Conservation (phyloP, 2,888 invertebrate genomes). For the Syrphus vitripennis region DNA sequence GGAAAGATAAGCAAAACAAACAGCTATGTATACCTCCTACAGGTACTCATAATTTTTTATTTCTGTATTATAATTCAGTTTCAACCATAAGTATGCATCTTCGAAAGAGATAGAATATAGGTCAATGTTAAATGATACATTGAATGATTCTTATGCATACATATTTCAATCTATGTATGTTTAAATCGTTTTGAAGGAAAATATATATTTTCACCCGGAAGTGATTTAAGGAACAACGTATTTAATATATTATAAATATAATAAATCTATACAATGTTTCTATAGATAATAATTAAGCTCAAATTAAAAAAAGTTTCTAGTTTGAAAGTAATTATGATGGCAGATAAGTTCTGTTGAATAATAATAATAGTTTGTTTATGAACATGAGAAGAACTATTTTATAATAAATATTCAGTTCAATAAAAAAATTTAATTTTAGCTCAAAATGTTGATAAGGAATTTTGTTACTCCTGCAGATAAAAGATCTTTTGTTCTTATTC, state of each 20-base stretch:
- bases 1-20: background rate
- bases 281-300: background rate
- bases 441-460: background rate
- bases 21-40: conserved; percentile 1
- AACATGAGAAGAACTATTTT: conserved; percentile 1
- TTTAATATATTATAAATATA: background rate
- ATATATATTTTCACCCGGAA: conserved; percentile 4
- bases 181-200: conserved; percentile 29
- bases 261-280: background rate
- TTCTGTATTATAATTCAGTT: background rate
- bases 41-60: conserved; percentile 15
- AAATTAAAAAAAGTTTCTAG: background rate
- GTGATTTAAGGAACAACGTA: background rate
- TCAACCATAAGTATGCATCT: background rate
- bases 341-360: background rate
- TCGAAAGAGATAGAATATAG: conserved; percentile 43
- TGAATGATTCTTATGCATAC: background rate
- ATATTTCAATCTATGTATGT: too few species aligned
- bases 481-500: background rate
- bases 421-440: background rate
- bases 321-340: background rate
- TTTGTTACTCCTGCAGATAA: background rate
- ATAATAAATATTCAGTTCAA: background rate
- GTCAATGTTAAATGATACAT: conserved; percentile 54
- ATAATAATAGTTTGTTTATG: background rate